These are phyloP conservation scores for Thymelicus lineola DNA, from an alignment of 2,888 invertebrate genomes.

Conservation along the genomic window DNA sequence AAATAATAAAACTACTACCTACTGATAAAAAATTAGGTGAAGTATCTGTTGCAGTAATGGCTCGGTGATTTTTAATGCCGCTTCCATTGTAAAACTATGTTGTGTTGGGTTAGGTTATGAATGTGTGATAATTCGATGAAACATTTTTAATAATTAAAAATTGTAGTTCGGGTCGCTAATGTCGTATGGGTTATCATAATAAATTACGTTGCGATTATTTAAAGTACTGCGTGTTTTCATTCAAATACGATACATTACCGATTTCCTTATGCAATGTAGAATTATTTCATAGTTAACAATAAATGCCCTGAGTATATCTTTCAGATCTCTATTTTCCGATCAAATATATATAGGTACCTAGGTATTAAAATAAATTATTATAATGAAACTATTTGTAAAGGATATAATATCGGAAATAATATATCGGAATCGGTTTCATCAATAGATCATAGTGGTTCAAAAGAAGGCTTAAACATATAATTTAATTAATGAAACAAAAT, in stretches of 20 bases:
- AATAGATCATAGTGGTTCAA: too few species aligned
- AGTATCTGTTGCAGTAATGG: not conserved
- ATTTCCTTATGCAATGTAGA: too few species aligned
- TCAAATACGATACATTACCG: not conserved
- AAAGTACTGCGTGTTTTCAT: not conserved
- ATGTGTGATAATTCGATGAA: not conserved
- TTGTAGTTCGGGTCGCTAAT: not conserved
- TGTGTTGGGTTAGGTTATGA: slow-evolving; percentile 4
- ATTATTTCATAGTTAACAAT: too few species aligned
- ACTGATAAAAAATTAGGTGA: not conserved
- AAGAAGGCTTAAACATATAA: too few species aligned
- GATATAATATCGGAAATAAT: too few species aligned
- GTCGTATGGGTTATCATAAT: not conserved
- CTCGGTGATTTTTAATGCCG: not conserved
- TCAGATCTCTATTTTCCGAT: too few species aligned
- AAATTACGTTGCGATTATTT: not conserved
- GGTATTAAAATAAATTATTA: too few species aligned
- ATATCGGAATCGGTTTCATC: too few species aligned
- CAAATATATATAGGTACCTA: too few species aligned
- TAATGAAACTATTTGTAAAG: too few species aligned
- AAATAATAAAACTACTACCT: not conserved
- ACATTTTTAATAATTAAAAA: not conserved
- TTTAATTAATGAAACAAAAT: too few species aligned
- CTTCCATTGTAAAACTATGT: not conserved
- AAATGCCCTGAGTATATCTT: too few species aligned